Evolutionary conservation across 2,888 invertebrate genomes (phyloP).

Genomic region (Lasioglossum morio): DNA sequence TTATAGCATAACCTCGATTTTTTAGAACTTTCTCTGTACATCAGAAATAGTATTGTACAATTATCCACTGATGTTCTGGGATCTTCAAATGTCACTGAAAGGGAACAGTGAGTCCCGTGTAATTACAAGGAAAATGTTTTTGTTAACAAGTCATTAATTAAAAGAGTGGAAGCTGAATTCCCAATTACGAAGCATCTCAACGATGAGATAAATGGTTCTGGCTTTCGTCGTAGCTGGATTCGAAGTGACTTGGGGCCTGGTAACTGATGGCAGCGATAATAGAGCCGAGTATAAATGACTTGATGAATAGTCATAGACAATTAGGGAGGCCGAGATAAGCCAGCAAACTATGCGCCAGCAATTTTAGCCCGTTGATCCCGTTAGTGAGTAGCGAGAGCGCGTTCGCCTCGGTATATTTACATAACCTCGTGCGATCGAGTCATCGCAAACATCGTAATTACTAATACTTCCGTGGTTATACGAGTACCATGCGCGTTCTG

Average conservation of each 20-base stretch:
- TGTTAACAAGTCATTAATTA: conserved; percentile 52
- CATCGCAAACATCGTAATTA: conserved; percentile 11
- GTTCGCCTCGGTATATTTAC: conserved; percentile 27
- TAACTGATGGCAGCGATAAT: conserved; percentile 76
- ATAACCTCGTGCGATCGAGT: conserved; percentile 34
- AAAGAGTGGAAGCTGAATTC: conserved; percentile 19
- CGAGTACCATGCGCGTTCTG: background rate
- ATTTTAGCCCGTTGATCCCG: conserved; percentile 55
- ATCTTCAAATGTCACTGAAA: background rate
- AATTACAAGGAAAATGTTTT: conserved; percentile 21
- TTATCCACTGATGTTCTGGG: background rate
- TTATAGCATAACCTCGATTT: no score
- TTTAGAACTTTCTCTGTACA: no score
- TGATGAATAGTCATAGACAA: conserved; percentile 79
- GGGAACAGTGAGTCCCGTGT: background rate
- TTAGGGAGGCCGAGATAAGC: conserved; percentile 72
- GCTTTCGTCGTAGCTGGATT: conserved; percentile 63
- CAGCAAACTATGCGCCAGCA: conserved; percentile 44
- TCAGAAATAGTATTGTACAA: background rate
- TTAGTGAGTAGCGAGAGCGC: conserved; percentile 21
- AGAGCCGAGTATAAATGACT: conserved; percentile 77
- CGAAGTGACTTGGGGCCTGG: conserved; percentile 61
- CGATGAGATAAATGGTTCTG: conserved; percentile 65
- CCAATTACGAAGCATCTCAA: conserved; percentile 53
- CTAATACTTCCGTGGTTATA: conserved; percentile 17